Base-by-base conservation (phyloP, 2,888 invertebrate species). In the Eurytoma adleriae region DNA sequence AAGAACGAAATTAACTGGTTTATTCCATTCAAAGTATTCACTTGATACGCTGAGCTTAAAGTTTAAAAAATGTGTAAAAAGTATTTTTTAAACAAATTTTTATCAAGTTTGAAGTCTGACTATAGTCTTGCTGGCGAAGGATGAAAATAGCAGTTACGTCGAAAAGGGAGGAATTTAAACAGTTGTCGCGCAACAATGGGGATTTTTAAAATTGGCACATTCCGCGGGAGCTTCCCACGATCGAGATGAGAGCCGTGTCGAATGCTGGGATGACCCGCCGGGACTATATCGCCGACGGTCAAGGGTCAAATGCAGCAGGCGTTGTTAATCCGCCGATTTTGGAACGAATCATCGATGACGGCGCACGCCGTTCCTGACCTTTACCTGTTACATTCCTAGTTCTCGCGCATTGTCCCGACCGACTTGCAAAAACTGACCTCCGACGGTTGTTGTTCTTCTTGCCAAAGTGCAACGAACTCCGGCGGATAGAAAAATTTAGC, bases 311-410 rank as follows among this genome's bases (percentile, higher is more conserved):
- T 79, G 78, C 30, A 81, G 56, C 71, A 52, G 52, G 81, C 84
- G 82, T 80, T 78, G 77, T 74, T 81, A 84, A 83, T 83, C 73
- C 78, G 73, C 80, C 75, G 81, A 85, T 85, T 85, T 87, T 83
- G 86, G 85, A 86, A 87, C 86, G 85, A 87, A 88, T 87, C 77
- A 20, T 0, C 14, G n/a, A 12, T 18, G 73, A 68, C 69, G 79
- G 48, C 62, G 62, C 0, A 52, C 64, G 18, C 48, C 57, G n/a
- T 3, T 57, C 10, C 18, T 50, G 16, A 16, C 13, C 54, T 52
- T 66, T 75, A 61, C 64, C 66, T 57, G 52, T 12, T 4, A 27
- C 18, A 69, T 62, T 79, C 62, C 68, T 78, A 73, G 73, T 40
- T 68, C 18, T 27, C 73, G 16, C 2, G 54, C 40, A 73, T 73